These are phyloP conservation scores for Lynx canadensis DNA, from an alignment of 2,113 vertebrate species.

Conservation along the genomic window DNA sequence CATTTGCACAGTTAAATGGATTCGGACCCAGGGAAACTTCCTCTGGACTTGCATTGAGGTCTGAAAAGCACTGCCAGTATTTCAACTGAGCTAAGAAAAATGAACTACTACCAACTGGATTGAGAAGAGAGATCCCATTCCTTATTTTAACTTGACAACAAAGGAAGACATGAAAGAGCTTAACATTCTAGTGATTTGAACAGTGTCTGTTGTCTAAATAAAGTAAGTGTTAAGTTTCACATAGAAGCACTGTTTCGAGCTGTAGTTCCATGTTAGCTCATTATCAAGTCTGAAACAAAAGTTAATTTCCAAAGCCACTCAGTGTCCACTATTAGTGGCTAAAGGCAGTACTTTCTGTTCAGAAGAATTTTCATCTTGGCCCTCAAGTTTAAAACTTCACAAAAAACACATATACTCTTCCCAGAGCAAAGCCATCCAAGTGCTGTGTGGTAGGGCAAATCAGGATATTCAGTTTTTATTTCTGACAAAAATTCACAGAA, in stretches of 20 bases:
- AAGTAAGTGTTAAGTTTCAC: neutral
- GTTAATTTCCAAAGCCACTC: neutral
- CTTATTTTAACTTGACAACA: neutral
- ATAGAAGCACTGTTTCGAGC: neutral
- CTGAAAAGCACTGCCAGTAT: neutral
- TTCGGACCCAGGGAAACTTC: neutral
- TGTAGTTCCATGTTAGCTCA: neutral
- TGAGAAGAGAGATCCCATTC: neutral
- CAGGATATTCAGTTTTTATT: neutral
- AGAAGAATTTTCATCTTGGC: neutral
- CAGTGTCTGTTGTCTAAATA: neutral
- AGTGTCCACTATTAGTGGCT: neutral
- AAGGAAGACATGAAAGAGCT: neutral
- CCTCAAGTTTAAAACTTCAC: neutral
- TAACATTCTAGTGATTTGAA: neutral
- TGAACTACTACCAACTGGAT: neutral
- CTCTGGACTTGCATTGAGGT: neutral
- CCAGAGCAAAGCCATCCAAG: neutral
- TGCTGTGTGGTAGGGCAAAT: neutral
- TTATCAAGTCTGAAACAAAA: neutral
- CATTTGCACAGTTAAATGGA: neutral
- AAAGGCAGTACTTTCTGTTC: neutral
- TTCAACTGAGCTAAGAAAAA: neutral
- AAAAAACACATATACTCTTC: neutral
- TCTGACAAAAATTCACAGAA: neutral